These are phyloP conservation scores for Eulemur mongoz DNA, from an alignment of 2,797 vertebrate genomes.

Conservation along the genomic window DNA sequence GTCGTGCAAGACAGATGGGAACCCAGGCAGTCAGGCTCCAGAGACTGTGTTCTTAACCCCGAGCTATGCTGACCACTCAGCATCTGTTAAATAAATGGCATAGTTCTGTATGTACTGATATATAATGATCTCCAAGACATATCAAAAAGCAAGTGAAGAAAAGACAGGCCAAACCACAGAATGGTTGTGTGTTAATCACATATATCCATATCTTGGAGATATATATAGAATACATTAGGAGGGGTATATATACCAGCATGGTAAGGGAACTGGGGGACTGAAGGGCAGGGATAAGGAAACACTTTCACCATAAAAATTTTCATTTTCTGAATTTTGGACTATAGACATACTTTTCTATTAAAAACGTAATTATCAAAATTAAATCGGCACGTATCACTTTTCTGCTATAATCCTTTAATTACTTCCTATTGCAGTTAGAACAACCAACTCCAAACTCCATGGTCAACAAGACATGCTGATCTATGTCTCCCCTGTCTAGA, in stretches of 20 bases:
- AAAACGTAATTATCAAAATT: background rate
- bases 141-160: background rate
- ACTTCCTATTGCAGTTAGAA: background rate
- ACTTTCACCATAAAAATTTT: background rate
- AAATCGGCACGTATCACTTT: background rate
- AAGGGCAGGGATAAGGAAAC: background rate
- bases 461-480: fast-evolving
- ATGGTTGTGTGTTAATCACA: background rate
- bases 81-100: background rate
- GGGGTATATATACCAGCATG: background rate
- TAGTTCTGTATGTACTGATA: background rate
- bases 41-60: background rate
- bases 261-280: background rate
- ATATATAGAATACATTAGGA: background rate
- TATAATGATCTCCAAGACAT: background rate
- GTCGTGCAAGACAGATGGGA: background rate
- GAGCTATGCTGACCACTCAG: background rate
- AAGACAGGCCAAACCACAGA: background rate
- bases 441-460: background rate
- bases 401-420: background rate
- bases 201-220: background rate
- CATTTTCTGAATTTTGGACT: background rate
- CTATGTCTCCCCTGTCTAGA: background rate
- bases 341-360: background rate
- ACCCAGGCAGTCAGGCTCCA: background rate